phyloP scores from a whole-genome alignment of 2,113 vertebrate genomes.

The Pseudonaja textilis region DNA sequence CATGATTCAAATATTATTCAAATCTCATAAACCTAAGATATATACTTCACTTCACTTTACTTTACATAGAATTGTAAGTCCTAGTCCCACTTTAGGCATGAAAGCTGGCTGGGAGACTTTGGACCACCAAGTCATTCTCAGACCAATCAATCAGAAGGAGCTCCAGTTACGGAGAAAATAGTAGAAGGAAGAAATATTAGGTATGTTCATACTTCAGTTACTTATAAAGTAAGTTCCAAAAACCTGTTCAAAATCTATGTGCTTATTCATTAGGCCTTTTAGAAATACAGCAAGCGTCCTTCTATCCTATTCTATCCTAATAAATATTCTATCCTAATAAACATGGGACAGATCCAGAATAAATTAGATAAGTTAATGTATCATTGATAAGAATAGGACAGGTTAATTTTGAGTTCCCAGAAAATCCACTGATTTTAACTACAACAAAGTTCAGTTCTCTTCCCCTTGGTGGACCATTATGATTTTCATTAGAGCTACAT shows the following conservation, averaged over 20 bases:
- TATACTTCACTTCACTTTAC: neutral
- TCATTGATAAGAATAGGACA: neutral
- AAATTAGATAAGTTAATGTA: neutral
- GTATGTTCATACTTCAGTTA: neutral
- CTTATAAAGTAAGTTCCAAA: slow-evolving; percentile 17
- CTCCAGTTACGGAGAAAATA: neutral
- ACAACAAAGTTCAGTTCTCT: neutral
- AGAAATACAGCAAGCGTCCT: neutral
- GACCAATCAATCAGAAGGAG: neutral
- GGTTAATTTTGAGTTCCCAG: neutral
- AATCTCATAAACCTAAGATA: slow-evolving; percentile 9
- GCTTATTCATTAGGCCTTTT: neutral
- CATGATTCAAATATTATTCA: neutral
- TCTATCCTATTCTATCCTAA: neutral
- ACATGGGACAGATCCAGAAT: neutral
- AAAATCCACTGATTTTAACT: neutral
- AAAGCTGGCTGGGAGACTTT: neutral
- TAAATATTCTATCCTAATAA: neutral
- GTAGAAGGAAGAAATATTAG: neutral
- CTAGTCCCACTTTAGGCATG: neutral
- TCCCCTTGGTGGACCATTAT: neutral
- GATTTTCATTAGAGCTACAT: neutral
- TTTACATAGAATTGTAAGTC: neutral
- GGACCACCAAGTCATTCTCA: neutral
- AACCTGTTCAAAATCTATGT: neutral